These are phyloP conservation scores for Malurus cyaneus DNA, from an alignment of 2,113 vertebrate species.

Conservation along the genomic window DNA sequence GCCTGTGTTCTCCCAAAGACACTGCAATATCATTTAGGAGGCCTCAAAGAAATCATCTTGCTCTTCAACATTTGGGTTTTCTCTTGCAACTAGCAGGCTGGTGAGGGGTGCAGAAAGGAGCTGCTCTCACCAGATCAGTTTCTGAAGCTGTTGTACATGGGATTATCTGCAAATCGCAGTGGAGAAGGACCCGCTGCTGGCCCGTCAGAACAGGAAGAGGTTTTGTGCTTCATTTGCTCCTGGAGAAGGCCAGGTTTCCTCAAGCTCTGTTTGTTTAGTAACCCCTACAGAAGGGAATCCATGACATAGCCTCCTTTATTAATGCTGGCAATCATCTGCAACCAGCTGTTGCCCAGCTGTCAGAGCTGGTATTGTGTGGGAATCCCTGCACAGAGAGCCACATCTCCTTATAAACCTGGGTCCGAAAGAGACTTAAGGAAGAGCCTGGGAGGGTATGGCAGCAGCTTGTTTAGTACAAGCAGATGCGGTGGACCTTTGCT, in stretches of 20 bases:
- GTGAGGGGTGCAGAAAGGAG: background rate
- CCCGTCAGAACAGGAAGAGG: conserved; percentile 18
- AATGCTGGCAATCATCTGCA: conserved; percentile 45
- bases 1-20: background rate
- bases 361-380: conserved; percentile 12
- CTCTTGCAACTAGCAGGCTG: background rate
- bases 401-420: background rate
- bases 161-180: background rate
- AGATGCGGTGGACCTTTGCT: background rate
- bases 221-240: conserved; percentile 51
- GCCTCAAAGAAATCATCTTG: background rate
- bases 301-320: conserved; percentile 56
- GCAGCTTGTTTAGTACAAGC: background rate
- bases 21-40: background rate
- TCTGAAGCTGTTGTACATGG: conserved; percentile 37
- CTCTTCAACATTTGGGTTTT: background rate
- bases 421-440: background rate
- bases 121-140: conserved; percentile 20
- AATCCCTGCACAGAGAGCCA: background rate
- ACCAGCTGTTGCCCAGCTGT: conserved; percentile 66
- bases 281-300: conserved; percentile 23
- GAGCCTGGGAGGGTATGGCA: background rate
- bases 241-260: conserved; percentile 42
- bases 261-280: conserved; percentile 42
- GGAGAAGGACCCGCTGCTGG: background rate